Base-by-base conservation (phyloP, 2,113 vertebrate species). In the Mobula birostris region DNA sequence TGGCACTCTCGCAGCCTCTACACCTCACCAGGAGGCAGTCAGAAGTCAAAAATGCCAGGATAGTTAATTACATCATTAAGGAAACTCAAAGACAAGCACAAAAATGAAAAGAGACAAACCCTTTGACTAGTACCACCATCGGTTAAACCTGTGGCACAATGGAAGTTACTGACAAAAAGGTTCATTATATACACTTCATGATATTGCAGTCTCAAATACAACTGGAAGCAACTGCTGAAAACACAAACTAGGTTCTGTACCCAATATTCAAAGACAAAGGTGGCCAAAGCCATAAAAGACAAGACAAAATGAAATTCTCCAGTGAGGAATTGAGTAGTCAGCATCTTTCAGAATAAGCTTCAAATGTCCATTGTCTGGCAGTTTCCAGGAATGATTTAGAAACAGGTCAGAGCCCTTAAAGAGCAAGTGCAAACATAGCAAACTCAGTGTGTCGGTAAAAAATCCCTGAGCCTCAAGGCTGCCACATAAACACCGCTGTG, bases 91-190 rank as follows among this genome's bases (percentile, higher is more conserved):
- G 70, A 70, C 17, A 91, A 48, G 66, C 29, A 68, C n/a, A 70
- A 70, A 32, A 93, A 56, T 66, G 68, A 24, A 76, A 93, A 92
- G 0, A n/a, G 91, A 48, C 74, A 56, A 2, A 74, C 91, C 68
- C 87, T 19, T 61, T 19, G 63, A 91, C 61, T 58, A 66, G 87
- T 61, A 91, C 61, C 87, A 91, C 63, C 40, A 74, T 21, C 32
- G 17, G 90, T 93, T 24, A 74, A 93, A 93, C 40, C 66, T 93
- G 91, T 93, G 91, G 91, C 91, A 93, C 68, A 93, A 66, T 74
- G 36, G 19, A 74, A 93, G 74, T 40, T 19, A 93, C 91, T 17
- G 29, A 93, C 24, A 93, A 12, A 91, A 74, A 70, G 27, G 68
- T 93, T 74, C 70, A 56, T 8, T 93, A 93, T 58, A 70, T 91